Base-by-base conservation (phyloP, 2,113 vertebrate species). In the Romanogobio albipinnatus region DNA sequence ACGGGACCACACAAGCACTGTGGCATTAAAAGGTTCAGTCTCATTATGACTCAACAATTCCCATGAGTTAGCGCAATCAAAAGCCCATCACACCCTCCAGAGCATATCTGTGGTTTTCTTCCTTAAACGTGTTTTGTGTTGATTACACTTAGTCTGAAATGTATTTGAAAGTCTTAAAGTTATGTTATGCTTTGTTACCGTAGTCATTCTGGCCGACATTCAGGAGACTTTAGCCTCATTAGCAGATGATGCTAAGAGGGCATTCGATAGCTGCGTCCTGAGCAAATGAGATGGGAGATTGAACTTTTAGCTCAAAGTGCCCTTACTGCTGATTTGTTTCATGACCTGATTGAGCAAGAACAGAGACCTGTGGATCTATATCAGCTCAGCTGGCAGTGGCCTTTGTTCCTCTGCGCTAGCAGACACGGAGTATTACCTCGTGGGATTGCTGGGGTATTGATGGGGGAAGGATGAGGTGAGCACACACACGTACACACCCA, bases 1-100 rank as follows among this genome's bases (percentile, higher is more conserved):
- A 76, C 84, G 86, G 91, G 93, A 94, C 93, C 94, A 94, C 93
- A 95, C 93, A 93, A 84, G 91, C 92, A 79, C 90, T 22, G 82
- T 89, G 88, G 86, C n/a, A 90, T 89, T 84, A 92, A 87, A 85
- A 64, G 74, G 58, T 56, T 82, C 9, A 22, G 74, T 66, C 78
- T 82, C 17, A 76, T 87, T 61, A 82, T 77, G 83, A 71, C 76
- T 84, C 82, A 56, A 83, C 78, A 59, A 53, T 77, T 87, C 78
- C 45, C 77, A 51, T n/a, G 29, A 64, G 83, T 53, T 76, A 49
- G 11, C 15, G 61, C 22, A 53, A 84, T 84, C 45, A 84, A 56
- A 76, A 15, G 43, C 11, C 22, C 29, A 64, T 84, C 74, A 68
- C 62, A 56, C 36, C 47, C 74, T 68, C 29, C 49, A 76, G 56